A percentile compares a stretch with the other conserved stretches of the same genome.
Conservation (phyloP, 2,888 invertebrate genomes). For the Thera britannica region DNA sequence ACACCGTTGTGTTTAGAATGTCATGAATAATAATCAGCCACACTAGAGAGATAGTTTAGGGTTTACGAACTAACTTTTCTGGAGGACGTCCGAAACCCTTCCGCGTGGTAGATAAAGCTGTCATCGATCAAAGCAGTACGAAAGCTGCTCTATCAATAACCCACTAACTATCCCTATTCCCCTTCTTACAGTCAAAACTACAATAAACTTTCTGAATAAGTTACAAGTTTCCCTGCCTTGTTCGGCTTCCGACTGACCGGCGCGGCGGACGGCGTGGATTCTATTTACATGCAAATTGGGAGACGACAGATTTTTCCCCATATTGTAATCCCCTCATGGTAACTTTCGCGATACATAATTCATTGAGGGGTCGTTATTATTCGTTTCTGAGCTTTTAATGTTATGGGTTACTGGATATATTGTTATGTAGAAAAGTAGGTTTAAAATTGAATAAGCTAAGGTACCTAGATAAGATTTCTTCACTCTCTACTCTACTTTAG, state of each 20-base stretch:
- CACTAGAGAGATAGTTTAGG: no score
- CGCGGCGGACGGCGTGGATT: conserved; percentile 56
- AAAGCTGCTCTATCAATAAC: conserved; percentile 2
- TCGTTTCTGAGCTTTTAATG: conserved; percentile 36
- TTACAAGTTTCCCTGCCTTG: conserved; percentile 48
- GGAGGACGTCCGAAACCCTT: not conserved
- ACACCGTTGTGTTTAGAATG: no score
- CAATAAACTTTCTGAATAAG: conserved; percentile 68
- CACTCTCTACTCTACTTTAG: no score
- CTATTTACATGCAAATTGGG: conserved; percentile 73
- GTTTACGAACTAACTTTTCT: no score
- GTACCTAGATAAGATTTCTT: no score
- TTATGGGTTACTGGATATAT: not conserved
- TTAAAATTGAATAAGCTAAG: not conserved
- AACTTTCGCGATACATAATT: conserved; percentile 61
- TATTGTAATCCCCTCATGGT: conserved; percentile 48
- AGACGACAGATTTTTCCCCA: conserved; percentile 56
- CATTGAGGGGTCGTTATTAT: conserved; percentile 54
- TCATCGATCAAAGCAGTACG: not conserved
- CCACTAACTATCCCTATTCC: not conserved
- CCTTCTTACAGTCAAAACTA: conserved; percentile 48
- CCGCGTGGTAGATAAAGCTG: not conserved
- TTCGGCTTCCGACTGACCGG: conserved; percentile 42
- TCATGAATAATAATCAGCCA: no score
- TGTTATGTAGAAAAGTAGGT: not conserved